These are phyloP conservation scores for Penaeus monodon DNA, from an alignment of 2,888 invertebrate genomes.

Conservation along the genomic window DNA sequence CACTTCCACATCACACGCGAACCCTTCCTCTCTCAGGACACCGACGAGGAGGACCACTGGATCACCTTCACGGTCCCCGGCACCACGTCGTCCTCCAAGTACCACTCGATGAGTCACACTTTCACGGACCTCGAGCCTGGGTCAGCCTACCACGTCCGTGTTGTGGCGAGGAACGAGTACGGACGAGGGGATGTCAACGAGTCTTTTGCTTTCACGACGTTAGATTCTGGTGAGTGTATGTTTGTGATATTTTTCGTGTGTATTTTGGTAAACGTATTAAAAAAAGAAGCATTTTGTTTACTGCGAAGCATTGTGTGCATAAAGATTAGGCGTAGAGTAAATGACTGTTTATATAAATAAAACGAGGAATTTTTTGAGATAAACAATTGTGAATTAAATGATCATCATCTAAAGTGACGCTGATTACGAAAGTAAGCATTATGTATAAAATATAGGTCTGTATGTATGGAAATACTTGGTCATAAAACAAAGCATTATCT, in stretches of 20 bases:
- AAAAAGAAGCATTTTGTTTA: neutral
- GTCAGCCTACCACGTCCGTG: slow-evolving; percentile 78
- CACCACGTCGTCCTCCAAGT: slow-evolving; percentile 67
- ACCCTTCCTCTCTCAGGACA: slow-evolving; percentile 30
- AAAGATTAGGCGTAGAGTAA: too few relatives aligned
- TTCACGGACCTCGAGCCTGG: slow-evolving; percentile 78
- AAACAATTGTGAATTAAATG: too few relatives aligned
- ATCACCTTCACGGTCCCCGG: slow-evolving; percentile 50
- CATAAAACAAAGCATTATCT: too few relatives aligned
- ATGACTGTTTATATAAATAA: too few relatives aligned
- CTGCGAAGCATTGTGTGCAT: too few relatives aligned
- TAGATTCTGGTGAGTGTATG: slow-evolving; percentile 28
- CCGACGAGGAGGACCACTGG: slow-evolving; percentile 42
- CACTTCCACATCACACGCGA: neutral
- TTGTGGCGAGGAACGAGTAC: slow-evolving; percentile 75
- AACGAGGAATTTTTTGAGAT: too few relatives aligned
- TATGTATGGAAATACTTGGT: too few relatives aligned
- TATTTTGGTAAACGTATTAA: neutral
- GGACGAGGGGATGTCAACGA: slow-evolving; percentile 45
- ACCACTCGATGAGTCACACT: slow-evolving; percentile 78
- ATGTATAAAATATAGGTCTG: too few relatives aligned
- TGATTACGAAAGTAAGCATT: too few relatives aligned
- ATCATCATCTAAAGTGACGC: too few relatives aligned
- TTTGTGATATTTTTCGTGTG: too few relatives aligned
- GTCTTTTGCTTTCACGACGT: slow-evolving; percentile 44